A percentile compares a stretch with the other conserved stretches of the same genome.
phyloP scores from a whole-genome alignment of 2,113 vertebrate genomes.

The Struthio camelus region DNA sequence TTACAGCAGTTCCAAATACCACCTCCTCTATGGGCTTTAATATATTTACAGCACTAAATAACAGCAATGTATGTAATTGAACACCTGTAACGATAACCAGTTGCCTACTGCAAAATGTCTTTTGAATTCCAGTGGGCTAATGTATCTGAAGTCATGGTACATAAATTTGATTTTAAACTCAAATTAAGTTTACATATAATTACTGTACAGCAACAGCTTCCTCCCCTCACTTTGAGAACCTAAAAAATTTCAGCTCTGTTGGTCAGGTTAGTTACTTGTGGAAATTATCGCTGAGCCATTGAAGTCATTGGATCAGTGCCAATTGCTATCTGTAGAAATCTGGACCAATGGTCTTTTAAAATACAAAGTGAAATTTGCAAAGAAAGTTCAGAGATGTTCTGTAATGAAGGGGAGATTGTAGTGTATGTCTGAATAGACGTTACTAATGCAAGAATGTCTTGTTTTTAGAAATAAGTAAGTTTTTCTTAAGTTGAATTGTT shows the following conservation, averaged over 20 bases:
- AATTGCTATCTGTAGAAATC: accelerated
- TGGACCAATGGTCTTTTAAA: background rate
- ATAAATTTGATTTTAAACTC: background rate
- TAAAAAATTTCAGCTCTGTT: background rate
- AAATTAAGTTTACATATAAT: background rate
- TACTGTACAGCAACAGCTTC: background rate
- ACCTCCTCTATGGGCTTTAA: background rate
- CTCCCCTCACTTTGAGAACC: background rate
- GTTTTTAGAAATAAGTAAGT: background rate
- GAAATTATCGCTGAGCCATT: background rate
- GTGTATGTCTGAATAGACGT: background rate
- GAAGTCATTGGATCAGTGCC: background rate
- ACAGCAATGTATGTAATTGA: background rate
- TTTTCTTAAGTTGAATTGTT: background rate
- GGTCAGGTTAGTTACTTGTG: background rate
- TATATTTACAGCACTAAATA: background rate
- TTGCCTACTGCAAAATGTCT: background rate
- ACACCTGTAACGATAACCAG: background rate
- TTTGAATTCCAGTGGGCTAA: background rate
- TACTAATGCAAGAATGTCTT: background rate
- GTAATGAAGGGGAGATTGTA: too few species aligned
- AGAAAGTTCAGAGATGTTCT: background rate
- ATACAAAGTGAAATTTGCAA: background rate
- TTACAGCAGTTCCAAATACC: background rate
- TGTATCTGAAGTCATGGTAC: background rate